Evolutionary conservation across 2,113 vertebrate species (phyloP).

Genomic region (Rhinoptilus africanus): DNA sequence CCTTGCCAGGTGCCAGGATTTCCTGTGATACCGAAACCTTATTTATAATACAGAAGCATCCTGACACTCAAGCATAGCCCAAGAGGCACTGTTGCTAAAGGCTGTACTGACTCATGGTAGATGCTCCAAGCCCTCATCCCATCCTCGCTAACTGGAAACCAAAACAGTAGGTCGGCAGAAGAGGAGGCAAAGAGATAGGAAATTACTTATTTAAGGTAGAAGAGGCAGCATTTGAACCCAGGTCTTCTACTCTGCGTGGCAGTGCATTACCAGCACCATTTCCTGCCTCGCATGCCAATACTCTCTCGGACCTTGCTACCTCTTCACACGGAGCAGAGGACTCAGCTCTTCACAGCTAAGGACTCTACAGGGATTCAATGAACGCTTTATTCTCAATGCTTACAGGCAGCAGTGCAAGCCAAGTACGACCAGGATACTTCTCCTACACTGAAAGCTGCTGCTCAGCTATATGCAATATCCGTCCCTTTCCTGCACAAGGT

Average conservation of each 20-base stretch:
- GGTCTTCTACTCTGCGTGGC: not conserved
- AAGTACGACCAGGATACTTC: rapidly evolving
- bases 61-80: not conserved
- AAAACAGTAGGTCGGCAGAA: not conserved
- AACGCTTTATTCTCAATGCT: not conserved
- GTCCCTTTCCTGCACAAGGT: not conserved
- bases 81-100: not conserved
- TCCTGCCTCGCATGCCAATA: not conserved
- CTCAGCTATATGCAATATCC: not conserved
- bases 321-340: not conserved
- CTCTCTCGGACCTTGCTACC: not conserved
- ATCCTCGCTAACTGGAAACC: not conserved
- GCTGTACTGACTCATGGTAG: not conserved
- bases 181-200: not conserved
- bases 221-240: not conserved
- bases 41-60: not conserved
- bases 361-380: not conserved
- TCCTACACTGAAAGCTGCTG: not conserved
- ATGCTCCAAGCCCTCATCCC: not conserved
- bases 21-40: not conserved
- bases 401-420: not conserved
- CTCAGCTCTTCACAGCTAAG: not conserved
- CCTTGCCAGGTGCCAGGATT: not conserved
- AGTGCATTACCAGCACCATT: not conserved
- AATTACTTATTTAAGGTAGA: not conserved